phyloP scores from a whole-genome alignment of 2,797 vertebrate species.

The Trichosurus vulpecula region DNA sequence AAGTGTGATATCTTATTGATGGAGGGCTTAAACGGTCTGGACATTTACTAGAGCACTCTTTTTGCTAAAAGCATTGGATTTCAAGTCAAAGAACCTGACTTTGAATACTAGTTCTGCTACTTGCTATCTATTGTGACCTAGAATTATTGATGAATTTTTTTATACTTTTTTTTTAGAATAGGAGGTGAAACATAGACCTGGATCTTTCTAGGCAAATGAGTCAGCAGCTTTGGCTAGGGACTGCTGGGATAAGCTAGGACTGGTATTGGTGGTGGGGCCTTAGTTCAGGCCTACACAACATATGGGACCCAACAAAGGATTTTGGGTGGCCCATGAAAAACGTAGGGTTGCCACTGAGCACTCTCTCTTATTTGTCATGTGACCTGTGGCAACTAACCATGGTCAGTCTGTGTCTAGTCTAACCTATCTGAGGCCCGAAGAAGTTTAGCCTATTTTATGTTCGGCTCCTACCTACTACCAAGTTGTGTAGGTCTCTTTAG shows the following conservation, averaged over 20 bases:
- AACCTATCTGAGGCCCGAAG: no score
- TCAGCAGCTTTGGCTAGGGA: neutral
- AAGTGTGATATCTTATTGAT: neutral
- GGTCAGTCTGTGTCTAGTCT: no score
- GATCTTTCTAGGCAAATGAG: neutral
- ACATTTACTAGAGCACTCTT: neutral
- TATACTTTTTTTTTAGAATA: neutral
- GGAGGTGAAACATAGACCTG: neutral
- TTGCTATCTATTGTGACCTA: neutral
- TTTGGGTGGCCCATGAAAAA: no score
- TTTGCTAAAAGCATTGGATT: neutral
- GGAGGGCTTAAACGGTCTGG: neutral
- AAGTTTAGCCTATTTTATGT: no score
- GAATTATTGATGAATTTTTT: neutral
- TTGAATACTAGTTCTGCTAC: neutral
- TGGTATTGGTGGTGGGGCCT: neutral
- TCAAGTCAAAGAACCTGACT: neutral
- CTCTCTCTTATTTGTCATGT: no score
- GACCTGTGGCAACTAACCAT: no score
- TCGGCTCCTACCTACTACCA: no score
- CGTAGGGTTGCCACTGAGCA: no score
- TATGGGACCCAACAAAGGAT: no score
- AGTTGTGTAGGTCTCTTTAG: no score
- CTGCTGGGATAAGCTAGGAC: neutral
- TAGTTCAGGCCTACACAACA: no score